A percentile compares a stretch with the other conserved stretches of the same genome.
Evolutionary conservation across 2,888 invertebrate genomes (phyloP).

Genomic region (Tetrapedia diversipes): DNA sequence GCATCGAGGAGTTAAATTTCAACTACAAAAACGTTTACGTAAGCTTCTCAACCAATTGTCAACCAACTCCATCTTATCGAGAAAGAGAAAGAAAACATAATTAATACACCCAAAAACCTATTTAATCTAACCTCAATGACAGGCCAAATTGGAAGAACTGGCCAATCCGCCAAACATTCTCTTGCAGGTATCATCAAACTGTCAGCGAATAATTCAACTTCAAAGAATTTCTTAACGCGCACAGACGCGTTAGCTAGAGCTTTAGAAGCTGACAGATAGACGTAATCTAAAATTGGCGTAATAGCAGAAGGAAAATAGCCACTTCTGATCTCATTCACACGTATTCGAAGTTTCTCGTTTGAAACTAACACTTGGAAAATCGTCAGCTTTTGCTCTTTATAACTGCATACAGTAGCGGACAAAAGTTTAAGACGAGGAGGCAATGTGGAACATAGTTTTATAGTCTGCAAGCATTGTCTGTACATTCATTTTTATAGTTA

Average conservation of each 20-base stretch:
- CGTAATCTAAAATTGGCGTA: neutral
- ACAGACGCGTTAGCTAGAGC: neutral
- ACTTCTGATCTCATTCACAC: conserved; percentile 6
- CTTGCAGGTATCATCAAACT: conserved; percentile 8
- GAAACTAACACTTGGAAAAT: conserved; percentile 19
- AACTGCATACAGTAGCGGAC: too few relatives aligned
- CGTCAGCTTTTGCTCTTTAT: neutral
- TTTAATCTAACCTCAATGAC: neutral
- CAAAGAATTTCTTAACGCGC: conserved; percentile 8
- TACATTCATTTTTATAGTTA: too few relatives aligned
- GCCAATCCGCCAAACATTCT: neutral
- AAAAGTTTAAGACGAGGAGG: too few relatives aligned
- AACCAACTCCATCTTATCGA: too few relatives aligned
- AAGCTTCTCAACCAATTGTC: too few relatives aligned
- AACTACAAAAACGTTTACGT: too few relatives aligned
- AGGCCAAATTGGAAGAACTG: neutral
- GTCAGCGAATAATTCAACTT: conserved; percentile 31
- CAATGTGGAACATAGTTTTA: too few relatives aligned
- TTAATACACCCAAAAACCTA: too few relatives aligned
- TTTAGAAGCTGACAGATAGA: neutral
- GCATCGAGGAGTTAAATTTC: too few relatives aligned
- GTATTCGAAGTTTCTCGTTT: conserved; percentile 20
- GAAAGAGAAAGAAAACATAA: too few relatives aligned
- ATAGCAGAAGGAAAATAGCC: conserved; percentile 36
- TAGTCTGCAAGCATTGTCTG: too few relatives aligned